phyloP scores from a whole-genome alignment of 2,113 vertebrate species.

The Micronycteris hirsuta region DNA sequence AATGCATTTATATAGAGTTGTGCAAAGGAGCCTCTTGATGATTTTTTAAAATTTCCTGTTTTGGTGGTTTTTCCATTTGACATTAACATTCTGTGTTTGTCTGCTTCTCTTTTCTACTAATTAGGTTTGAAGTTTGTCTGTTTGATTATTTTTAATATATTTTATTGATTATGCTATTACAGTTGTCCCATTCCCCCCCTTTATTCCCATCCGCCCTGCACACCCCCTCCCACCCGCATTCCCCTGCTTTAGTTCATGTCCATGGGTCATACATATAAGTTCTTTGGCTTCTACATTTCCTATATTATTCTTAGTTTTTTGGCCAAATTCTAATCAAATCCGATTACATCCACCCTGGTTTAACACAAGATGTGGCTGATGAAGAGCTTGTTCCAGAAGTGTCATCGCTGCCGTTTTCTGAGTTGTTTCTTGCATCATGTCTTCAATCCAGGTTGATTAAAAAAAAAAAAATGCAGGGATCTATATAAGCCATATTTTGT shows the following conservation, averaged over 20 bases:
- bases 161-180: too few relatives aligned
- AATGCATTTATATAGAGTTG: neutral
- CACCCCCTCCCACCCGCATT: too few relatives aligned
- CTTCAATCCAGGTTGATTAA: neutral
- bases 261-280: too few relatives aligned
- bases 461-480: neutral
- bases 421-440: neutral
- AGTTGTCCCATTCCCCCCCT: too few relatives aligned
- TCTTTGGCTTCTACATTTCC: too few relatives aligned
- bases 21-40: neutral
- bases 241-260: too few relatives aligned
- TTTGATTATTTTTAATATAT: neutral
- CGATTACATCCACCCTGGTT: neutral
- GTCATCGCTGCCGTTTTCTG: neutral
- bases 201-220: too few relatives aligned
- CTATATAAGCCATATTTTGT: neutral
- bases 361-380: neutral
- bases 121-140: neutral
- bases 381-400: neutral
- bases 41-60: neutral
- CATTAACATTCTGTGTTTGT: neutral
- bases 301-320: neutral
- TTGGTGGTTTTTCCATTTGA: neutral
- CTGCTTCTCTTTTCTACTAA: neutral
- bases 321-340: neutral